phyloP scores from a whole-genome alignment of 1,140 invertebrate species.

The Euura lappo region DNA sequence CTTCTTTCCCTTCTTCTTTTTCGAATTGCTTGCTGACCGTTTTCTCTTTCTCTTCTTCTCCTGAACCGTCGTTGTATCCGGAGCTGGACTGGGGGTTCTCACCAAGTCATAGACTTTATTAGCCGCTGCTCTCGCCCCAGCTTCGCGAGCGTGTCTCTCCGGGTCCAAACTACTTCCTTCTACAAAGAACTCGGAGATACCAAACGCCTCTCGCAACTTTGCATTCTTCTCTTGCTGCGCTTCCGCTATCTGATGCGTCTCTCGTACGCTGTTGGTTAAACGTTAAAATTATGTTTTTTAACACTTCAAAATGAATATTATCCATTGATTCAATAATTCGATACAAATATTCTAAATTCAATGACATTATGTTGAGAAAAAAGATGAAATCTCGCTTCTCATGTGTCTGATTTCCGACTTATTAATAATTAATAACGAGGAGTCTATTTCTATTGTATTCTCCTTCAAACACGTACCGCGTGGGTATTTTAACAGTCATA shows the following conservation, averaged over 20 bases:
- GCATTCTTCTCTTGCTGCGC: slow-evolving; percentile 97
- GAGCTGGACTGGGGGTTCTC: slow-evolving; percentile 46
- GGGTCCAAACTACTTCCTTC: slow-evolving; percentile 93
- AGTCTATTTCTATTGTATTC: too few relatives aligned
- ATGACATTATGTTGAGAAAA: too few relatives aligned
- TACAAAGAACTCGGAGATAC: slow-evolving; percentile 91
- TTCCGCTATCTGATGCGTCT: slow-evolving; percentile 94
- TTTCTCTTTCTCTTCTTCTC: slow-evolving; percentile 52
- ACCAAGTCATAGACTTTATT: slow-evolving; percentile 44
- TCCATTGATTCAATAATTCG: not conserved
- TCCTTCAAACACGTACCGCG: not conserved
- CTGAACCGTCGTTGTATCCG: slow-evolving; percentile 21
- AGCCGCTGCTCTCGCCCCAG: slow-evolving; percentile 60
- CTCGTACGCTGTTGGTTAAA: slow-evolving; percentile 77
- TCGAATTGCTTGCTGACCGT: slow-evolving; percentile 45
- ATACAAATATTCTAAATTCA: not conserved
- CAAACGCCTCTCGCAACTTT: slow-evolving; percentile 89
- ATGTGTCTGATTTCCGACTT: too few relatives aligned
- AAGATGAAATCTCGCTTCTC: too few relatives aligned
- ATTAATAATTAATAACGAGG: too few relatives aligned
- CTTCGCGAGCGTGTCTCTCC: slow-evolving; percentile 80
- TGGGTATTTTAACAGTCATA: not conserved
- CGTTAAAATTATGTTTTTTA: slow-evolving; percentile 23
- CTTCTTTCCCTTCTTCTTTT: slow-evolving; percentile 56
- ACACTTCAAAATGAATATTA: not conserved